Conservation (phyloP, 2,113 vertebrate genomes). For the Piprites chloris region DNA sequence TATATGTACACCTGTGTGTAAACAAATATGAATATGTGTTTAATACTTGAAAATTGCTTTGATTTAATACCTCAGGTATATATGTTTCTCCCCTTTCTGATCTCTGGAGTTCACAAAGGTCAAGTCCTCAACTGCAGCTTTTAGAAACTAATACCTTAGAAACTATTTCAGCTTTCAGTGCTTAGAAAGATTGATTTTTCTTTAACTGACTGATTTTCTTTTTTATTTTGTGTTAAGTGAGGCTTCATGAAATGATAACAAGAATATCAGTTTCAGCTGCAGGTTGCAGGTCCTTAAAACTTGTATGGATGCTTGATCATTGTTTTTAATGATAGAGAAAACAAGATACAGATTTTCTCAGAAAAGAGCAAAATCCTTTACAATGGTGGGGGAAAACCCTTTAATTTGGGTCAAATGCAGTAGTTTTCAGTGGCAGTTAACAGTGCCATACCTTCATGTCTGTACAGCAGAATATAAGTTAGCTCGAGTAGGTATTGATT, state of each 20-base stretch:
- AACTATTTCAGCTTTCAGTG: conserved; percentile 27
- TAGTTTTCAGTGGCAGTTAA: conserved; percentile 74
- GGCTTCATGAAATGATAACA: conserved; percentile 15
- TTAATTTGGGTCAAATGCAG: conserved; percentile 69
- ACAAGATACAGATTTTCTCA: not conserved
- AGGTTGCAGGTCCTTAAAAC: not conserved
- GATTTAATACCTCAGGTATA: not conserved
- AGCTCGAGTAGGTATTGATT: conserved; percentile 86
- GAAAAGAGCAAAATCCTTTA: conserved; percentile 37
- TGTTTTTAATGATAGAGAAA: not conserved
- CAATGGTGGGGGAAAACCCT: not conserved
- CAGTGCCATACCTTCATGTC: conserved; percentile 40
- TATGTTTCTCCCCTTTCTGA: not conserved
- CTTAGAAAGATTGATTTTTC: conserved; percentile 30
- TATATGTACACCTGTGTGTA: not conserved
- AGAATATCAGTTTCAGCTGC: not conserved
- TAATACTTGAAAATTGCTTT: not conserved
- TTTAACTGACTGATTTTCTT: not conserved
- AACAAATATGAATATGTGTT: not conserved
- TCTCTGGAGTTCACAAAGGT: conserved; percentile 9
- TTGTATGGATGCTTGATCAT: not conserved
- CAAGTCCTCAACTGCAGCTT: not conserved
- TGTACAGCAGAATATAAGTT: conserved; percentile 76
- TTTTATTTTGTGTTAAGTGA: conserved; percentile 8
- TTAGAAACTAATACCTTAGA: not conserved